Percentiles rank a stretch among this genome's conserved stretches.
These are phyloP conservation scores for Timema cristinae DNA, from an alignment of 2,888 invertebrate species.

Conservation along the genomic window DNA sequence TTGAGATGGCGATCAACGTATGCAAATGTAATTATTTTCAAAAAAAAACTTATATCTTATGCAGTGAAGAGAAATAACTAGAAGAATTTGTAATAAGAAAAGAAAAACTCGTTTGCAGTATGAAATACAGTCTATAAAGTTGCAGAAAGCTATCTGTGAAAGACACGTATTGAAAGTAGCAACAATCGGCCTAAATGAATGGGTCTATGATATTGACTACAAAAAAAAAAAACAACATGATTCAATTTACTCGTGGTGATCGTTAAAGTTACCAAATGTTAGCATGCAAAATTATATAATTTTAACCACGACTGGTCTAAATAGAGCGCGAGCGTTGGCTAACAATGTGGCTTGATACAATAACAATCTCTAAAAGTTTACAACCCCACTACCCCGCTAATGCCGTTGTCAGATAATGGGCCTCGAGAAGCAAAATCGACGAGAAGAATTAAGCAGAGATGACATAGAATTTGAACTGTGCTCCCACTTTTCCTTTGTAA, in stretches of 20 bases:
- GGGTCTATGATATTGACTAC: too few relatives aligned
- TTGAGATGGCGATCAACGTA: neutral
- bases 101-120: too few relatives aligned
- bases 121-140: too few relatives aligned
- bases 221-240: too few relatives aligned
- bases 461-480: neutral
- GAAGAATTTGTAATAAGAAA: too few relatives aligned
- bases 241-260: neutral
- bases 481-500: conserved; percentile 16
- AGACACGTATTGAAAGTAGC: too few relatives aligned
- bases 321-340: neutral
- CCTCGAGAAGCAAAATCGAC: neutral
- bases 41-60: too few relatives aligned
- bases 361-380: neutral
- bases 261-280: neutral
- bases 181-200: too few relatives aligned
- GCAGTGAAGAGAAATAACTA: too few relatives aligned
- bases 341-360: neutral
- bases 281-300: neutral
- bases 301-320: neutral
- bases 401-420: neutral
- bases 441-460: neutral
- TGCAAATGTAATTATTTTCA: neutral
- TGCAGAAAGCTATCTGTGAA: too few relatives aligned
- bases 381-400: neutral